Base-by-base conservation (phyloP, 64 coral and sea anemone species). In the Trachythela sp. region DNA sequence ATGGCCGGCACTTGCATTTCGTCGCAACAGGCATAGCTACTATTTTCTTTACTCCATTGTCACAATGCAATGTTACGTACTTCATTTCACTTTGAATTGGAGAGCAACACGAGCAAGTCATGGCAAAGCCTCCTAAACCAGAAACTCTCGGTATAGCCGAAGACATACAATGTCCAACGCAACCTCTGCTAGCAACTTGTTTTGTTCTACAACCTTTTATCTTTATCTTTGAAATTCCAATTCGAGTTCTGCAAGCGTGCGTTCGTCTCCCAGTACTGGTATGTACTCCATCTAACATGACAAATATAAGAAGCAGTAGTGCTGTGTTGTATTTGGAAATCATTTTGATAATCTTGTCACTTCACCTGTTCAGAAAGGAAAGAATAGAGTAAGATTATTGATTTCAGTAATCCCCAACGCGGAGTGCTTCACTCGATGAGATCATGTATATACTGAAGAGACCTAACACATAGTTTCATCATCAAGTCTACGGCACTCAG, bases 381-480 rank as follows among this genome's bases (percentile, higher is more conserved):
- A 35, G 37, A 35, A 80, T 15, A 34, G 32, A 80, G 13, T 80
- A 35, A 39, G 37, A 13, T 36, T 35, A 35, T n/a, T 35, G 33
- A 37, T 5, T 31, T 68, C 2, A 6, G 5, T 31, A 22, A 68
- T 68, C 30, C 59, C 5, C 0, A 80, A 18, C 34, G 13, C 15
- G 13, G 14, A 80, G 75, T 80, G 75, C 37, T 39, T 80, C 30
- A 37, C 75, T 35, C 75, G 34, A 80, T 80, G 75, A 80, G 75
- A 37, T 80, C 4, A 80, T 39, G 15, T 37, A 80, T 18, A 30
- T 36, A 80, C 2, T 80, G 75, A 80, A 39, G 15, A 39, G 71
- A 77, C 71, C 75, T 39, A 80, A 80, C 75, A 77, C 71, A 80
- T 36, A 80, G 75, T 80, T 80, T 80, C 75, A 80, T 80, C 75